Base-by-base conservation (phyloP, 2,113 vertebrate species). In the Mustela nigripes region DNA sequence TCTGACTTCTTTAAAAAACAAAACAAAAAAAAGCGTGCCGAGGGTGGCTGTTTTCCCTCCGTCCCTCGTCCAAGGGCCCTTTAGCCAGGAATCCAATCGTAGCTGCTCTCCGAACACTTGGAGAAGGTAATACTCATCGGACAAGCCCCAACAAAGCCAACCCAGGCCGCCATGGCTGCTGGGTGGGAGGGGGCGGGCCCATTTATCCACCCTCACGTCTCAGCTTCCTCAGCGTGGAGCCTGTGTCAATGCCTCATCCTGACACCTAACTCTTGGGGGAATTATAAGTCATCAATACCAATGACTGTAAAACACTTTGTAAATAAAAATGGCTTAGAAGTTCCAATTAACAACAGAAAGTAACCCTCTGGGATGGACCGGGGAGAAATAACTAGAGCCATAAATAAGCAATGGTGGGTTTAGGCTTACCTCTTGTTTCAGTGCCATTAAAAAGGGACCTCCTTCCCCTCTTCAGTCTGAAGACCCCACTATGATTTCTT, bases 241-340 rank as follows among this genome's bases (percentile, higher is more conserved):
- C 84, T 3, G 53, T 95, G 81, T 94, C 98, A 95, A 95, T 96
- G 97, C 91, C 91, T 98, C 97, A 95, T 96, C 73, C 97, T 97
- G 97, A 96, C 96, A 95, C 97, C 97, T 96, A 96, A 97, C 79
- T 97, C 97, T 82, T 56, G 89, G 24, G 97, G 97, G 97, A 98
- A 97, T 97, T 98, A 93, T 91, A 98, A 98, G 93, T 97, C 98
- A 98, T 97, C 98, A 95, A 98, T 98, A 97, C 93, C 96, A 98
- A 97, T 97, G 97, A 98, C 98, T 98, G 97, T 97, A 98, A 98
- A 98, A 98, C 95, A 97, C 97, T 98, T 97, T 97, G 98, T 98
- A 98, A 98, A 98, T 98, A 98, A 98, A 98, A 98, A 97, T 97
- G 97, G 94, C 97, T 98, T 96, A 97, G 97, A 98, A 98, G 95